Evolutionary conservation across 2,888 invertebrate genomes (phyloP).

Genomic region (Torymus aiolomorphi): DNA sequence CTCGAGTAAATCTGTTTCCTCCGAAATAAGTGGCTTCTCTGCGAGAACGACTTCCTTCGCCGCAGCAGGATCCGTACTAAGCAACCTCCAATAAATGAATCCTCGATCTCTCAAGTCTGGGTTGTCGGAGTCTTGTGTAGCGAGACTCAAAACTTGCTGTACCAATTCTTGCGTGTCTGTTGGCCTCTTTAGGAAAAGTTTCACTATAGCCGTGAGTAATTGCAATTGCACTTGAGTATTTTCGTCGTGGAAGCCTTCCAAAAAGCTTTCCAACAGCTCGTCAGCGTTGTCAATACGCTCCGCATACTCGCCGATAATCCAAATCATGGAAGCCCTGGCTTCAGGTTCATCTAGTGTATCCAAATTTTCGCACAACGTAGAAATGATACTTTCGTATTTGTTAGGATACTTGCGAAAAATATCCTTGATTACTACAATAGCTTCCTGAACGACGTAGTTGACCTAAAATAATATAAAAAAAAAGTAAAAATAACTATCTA

Average conservation of each 20-base stretch:
- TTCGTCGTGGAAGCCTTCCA: slow-evolving; percentile 98
- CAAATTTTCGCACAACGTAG: slow-evolving; percentile 98
- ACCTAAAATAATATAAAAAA: slow-evolving; percentile 73
- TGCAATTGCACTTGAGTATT: slow-evolving; percentile 98
- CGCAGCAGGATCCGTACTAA: slow-evolving; percentile 99
- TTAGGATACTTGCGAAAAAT: slow-evolving; percentile 99
- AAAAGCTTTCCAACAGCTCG: slow-evolving; percentile 96
- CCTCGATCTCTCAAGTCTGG: slow-evolving; percentile 98
- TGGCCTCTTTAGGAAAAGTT: slow-evolving; percentile 97
- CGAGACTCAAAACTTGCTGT: slow-evolving; percentile 93
- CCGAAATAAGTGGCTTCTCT: slow-evolving; percentile 98
- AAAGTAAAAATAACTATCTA: not conserved
- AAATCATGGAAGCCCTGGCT: slow-evolving; percentile 98
- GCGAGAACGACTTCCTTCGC: slow-evolving; percentile 99
- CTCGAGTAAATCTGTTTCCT: slow-evolving; percentile 98
- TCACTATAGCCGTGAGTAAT: slow-evolving; percentile 97
- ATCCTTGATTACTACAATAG: slow-evolving; percentile 99
- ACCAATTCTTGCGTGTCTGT: slow-evolving; percentile 99
- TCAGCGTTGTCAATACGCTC: slow-evolving; percentile 99
- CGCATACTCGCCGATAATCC: slow-evolving; percentile 98
- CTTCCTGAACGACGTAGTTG: slow-evolving; percentile 99
- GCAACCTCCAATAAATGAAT: slow-evolving; percentile 98
- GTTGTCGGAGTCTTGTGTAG: slow-evolving; percentile 96
- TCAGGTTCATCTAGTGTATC: slow-evolving; percentile 99
- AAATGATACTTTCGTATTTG: slow-evolving; percentile 99